Evolutionary conservation across 2,113 vertebrate species (phyloP).

Genomic region (Muscicapa adusta): DNA sequence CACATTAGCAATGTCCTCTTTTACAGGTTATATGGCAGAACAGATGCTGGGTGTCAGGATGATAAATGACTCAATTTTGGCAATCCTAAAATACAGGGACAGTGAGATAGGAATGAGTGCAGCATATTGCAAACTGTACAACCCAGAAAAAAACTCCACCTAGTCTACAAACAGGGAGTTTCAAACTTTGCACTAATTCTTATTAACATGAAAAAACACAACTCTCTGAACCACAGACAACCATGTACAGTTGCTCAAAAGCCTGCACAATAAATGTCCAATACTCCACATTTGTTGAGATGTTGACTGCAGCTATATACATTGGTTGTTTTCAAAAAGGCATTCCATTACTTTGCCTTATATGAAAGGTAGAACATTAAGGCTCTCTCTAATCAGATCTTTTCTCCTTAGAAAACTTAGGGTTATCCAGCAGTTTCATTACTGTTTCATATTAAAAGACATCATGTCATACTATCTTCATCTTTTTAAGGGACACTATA

Average conservation of each 20-base stretch:
- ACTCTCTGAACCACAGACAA: background rate
- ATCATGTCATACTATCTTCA: rapidly evolving
- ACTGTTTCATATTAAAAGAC: background rate
- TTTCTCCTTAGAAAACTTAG: background rate
- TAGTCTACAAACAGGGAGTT: background rate
- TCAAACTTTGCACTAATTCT: background rate
- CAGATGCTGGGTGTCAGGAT: background rate
- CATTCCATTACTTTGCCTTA: background rate
- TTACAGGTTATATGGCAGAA: background rate
- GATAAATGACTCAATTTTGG: background rate
- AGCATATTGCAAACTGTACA: background rate
- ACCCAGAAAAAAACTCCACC: background rate
- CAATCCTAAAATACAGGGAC: background rate
- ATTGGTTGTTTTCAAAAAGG: background rate
- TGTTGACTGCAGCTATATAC: background rate
- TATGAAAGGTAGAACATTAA: background rate
- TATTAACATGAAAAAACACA: background rate
- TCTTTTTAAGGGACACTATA: background rate
- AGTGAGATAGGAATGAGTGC: background rate
- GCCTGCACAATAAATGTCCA: background rate
- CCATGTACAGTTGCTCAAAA: background rate
- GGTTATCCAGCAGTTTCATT: background rate
- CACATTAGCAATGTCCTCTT: background rate
- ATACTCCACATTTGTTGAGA: background rate
- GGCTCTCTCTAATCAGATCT: background rate